These are phyloP conservation scores for Acanthochromis polyacanthus DNA, from an alignment of 2,113 vertebrate genomes.

Conservation along the genomic window DNA sequence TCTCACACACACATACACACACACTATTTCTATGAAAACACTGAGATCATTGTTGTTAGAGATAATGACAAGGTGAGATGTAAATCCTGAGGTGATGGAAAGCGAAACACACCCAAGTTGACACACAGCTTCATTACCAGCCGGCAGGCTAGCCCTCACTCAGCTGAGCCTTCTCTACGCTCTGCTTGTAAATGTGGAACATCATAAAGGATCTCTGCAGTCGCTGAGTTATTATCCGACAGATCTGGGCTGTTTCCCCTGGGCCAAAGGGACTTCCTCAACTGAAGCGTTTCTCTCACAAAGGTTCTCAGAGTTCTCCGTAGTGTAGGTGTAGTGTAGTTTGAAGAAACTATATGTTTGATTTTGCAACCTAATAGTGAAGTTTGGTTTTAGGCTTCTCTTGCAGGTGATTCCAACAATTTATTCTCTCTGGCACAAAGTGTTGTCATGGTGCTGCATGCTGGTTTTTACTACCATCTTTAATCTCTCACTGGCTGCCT, in stretches of 20 bases:
- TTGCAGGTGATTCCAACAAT: too few relatives aligned
- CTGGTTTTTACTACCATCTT: too few relatives aligned
- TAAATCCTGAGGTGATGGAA: conserved; percentile 3
- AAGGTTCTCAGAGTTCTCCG: not conserved
- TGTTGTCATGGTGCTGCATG: too few relatives aligned
- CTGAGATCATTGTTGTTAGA: not conserved
- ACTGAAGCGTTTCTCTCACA: conserved; percentile 11
- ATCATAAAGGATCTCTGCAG: conserved; percentile 32
- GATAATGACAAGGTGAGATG: not conserved
- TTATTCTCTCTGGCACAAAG: too few relatives aligned
- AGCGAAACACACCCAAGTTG: not conserved
- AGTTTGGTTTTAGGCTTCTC: too few relatives aligned
- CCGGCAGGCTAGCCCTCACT: not conserved
- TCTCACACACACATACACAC: too few relatives aligned
- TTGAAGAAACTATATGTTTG: too few relatives aligned
- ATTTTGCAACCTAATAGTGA: too few relatives aligned
- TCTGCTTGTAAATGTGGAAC: conserved; percentile 38
- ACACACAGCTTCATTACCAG: conserved; percentile 10
- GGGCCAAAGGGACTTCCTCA: conserved; percentile 47
- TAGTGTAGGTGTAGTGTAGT: too few relatives aligned
- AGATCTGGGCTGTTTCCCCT: conserved; percentile 58
- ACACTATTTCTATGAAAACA: not conserved
- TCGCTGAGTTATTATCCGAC: conserved; percentile 49
- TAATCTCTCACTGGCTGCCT: too few relatives aligned
- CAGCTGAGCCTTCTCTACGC: conserved; percentile 5